Percentiles rank a stretch among this genome's conserved stretches.
Evolutionary conservation across 1,140 invertebrate genomes (phyloP).

Genomic region (Hetaerina americana): DNA sequence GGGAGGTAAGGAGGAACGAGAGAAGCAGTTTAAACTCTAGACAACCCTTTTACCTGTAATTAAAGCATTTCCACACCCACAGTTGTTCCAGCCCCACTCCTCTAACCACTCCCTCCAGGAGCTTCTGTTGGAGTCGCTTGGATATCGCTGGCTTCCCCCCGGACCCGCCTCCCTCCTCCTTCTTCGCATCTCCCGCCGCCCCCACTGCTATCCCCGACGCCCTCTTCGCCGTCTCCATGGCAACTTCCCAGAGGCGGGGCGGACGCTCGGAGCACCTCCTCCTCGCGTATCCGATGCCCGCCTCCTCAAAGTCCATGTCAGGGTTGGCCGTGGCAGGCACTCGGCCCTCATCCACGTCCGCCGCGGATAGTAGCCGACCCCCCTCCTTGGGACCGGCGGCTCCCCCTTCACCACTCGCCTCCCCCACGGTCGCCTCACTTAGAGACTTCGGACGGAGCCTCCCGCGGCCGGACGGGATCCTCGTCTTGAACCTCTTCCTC

Average conservation of each 20-base stretch:
- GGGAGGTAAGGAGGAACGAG: too few species aligned
- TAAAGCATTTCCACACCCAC: slow-evolving; percentile 51
- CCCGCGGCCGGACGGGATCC: neutral
- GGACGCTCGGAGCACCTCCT: slow-evolving; percentile 23
- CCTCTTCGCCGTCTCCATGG: too few species aligned
- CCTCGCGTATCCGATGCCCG: slow-evolving; percentile 41
- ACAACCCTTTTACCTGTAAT: too few species aligned
- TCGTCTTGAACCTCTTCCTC: neutral
- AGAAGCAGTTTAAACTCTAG: too few species aligned
- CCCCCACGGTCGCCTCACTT: neutral
- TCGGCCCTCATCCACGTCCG: slow-evolving; percentile 17
- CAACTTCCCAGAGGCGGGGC: neutral
- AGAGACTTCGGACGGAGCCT: neutral
- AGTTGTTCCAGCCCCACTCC: slow-evolving; percentile 38
- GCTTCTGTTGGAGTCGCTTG: slow-evolving; percentile 15
- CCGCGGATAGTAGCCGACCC: neutral
- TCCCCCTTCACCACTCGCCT: slow-evolving; percentile 4
- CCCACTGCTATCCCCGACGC: neutral
- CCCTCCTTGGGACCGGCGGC: neutral
- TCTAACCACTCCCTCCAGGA: slow-evolving; percentile 26
- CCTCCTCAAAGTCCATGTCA: slow-evolving; percentile 42
- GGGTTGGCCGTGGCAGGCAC: slow-evolving; percentile 26
- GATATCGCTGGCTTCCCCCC: slow-evolving; percentile 27
- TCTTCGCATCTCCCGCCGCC: slow-evolving; percentile 15
- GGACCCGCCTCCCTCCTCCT: slow-evolving; percentile 31